Evolutionary conservation across 2,888 invertebrate species (phyloP), one percentile per base, ranked within the genome.

Genomic region (Tetrapedia diversipes): DNA sequence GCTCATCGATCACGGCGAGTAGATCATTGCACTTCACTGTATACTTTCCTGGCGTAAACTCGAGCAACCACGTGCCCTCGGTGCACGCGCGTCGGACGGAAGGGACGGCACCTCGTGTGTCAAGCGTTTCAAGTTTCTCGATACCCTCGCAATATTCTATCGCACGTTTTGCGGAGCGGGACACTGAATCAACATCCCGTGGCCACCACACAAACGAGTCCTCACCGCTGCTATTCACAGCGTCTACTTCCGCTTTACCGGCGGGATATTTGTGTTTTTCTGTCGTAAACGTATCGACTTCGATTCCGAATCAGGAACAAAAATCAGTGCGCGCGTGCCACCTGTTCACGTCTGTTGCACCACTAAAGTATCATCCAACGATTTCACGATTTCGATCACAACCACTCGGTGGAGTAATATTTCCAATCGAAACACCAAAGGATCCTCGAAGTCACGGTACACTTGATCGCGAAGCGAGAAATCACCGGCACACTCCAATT

Each of bases 261-360:
- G 39, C 56, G 16, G 16, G 8, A 22, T 16, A 4, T 57, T 39
- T 49, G 14, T 7, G 32, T 7, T 7, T 32, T 4, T 39, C 11
- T 39, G 14, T 14, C 11, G 11, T 4, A 11, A 7, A 34, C 4
- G 8, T 19, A 14, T 34, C 8, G 27, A 45, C 27, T 22, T 47
- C 41, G 43, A 56, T 32, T 27, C 10, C 14, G 14, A 19, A 49
- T 22, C 22, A 4, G 4, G 19, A 24, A 24, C 7, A 7, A 10
- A 7, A n/a, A n/a, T n/a, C n/a, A n/a, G n/a, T n/a, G n/a, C n/a
- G 19, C 47, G 24, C 22, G 45, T 27, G 27, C 64, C 67, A 80
- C 78, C 79, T 71, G 77, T 81, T 80, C 73, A 72, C 79, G 53
- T 66, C 54, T 59, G 41, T 45, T 61, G 24, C 37, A 64, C 24